Base-by-base conservation (phyloP, 2,797 vertebrate genomes). In the Gastrophryne carolinensis region DNA sequence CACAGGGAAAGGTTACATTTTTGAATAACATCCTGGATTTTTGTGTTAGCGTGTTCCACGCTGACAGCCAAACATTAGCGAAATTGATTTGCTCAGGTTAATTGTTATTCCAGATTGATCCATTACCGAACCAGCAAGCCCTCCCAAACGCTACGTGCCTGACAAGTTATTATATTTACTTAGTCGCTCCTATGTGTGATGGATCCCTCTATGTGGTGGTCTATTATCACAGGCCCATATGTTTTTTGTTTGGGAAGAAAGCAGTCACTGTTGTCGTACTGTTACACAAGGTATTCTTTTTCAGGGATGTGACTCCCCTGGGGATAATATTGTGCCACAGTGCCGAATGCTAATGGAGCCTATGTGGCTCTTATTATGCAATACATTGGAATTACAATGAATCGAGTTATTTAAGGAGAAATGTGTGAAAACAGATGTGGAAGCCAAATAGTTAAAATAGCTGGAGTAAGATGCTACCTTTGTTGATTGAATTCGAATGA, bases 231-330 rank as follows among this genome's bases (percentile, higher is more conserved):
- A 92, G 89, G 90, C 92, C 92, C 87, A 89, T 91, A 89, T 95
- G 94, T 93, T 93, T 92, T 93, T 92, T 93, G 93, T 94, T 94
- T 95, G 93, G 91, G 95, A 93, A 93, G 93, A 95, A 96, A 98
- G 94, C 94, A 96, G 94, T 89, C 86, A 86, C 73, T 97, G 94
- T 96, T 93, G 94, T 93, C 94, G 91, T 92, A 93, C 92, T 88
- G 94, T 95, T 97, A 98, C 96, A 97, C 91, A 93, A 89, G 91
- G 94, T 95, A 95, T 98, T 96, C 94, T 93, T 96, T 99, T 98
- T 96, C 95, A 97, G 92, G 93, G 91, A 93, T 96, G 95, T 92
- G 90, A 92, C 90, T 97, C 96, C 94, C 96, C 90, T 83, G 94
- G 93, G 95, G 93, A 94, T 93, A 89, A 94, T 98, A 95, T 91